phyloP scores from a whole-genome alignment of 2,888 invertebrate species.

The Drosophila mimetica region DNA sequence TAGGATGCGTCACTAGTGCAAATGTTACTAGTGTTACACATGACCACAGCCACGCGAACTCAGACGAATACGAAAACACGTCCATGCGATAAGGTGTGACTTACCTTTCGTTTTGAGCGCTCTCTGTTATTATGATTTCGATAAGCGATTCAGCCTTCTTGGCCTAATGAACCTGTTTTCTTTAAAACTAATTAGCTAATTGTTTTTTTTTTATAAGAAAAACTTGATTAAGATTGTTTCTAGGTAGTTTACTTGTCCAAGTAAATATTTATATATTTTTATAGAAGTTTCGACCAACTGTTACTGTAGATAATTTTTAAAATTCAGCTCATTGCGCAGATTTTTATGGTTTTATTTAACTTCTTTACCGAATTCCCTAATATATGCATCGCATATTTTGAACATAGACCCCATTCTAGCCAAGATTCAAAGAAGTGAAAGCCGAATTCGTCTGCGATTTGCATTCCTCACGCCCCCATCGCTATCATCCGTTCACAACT shows the following conservation, averaged over 20 bases:
- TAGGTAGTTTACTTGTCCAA: no score
- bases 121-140: conserved; percentile 4
- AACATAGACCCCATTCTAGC: conserved; percentile 10
- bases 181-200: neutral
- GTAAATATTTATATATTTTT: neutral
- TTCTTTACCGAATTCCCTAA: neutral
- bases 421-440: conserved; percentile 23
- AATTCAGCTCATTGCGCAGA: neutral
- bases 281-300: neutral
- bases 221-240: no score
- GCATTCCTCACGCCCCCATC: conserved; percentile 42
- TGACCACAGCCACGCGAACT: conserved; percentile 36
- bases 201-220: no score
- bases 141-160: neutral
- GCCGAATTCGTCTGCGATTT: conserved; percentile 11
- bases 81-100: conserved; percentile 25
- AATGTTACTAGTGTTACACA: conserved; percentile 38
- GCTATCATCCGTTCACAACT: conserved; percentile 8
- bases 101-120: conserved; percentile 3
- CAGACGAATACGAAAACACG: conserved; percentile 21
- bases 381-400: neutral
- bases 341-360: neutral
- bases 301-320: neutral
- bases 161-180: neutral
- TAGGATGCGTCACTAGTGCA: conserved; percentile 49